Conservation (phyloP, 2,797 vertebrate species). For the Adelosebastes latens region DNA sequence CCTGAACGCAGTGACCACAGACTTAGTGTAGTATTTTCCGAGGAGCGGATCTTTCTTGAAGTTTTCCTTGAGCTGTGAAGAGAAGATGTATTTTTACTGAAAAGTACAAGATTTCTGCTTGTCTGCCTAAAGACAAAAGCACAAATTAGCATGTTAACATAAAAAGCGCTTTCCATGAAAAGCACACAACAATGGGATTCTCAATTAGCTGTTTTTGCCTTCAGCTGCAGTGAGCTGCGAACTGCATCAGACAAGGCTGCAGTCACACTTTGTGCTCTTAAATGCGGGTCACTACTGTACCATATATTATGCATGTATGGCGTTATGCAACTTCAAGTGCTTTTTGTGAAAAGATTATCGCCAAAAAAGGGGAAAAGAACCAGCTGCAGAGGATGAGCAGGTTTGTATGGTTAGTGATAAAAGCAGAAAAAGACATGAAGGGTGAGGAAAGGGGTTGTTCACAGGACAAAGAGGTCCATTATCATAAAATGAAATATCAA, state of each 20-base stretch:
- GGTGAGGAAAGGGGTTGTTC: neutral
- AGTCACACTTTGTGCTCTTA: slow-evolving; percentile 3
- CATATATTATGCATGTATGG: slow-evolving; percentile 3
- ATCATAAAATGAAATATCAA: slow-evolving; percentile 13
- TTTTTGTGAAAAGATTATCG: neutral
- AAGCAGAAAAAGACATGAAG: neutral
- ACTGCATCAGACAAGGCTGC: slow-evolving; percentile 15
- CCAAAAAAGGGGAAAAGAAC: neutral
- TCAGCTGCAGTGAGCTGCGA: slow-evolving; percentile 28
- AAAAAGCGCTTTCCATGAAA: slow-evolving; percentile 25
- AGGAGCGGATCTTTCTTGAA: slow-evolving; percentile 74
- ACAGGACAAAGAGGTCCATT: neutral
- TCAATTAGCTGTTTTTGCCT: slow-evolving; percentile 38
- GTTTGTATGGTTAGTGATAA: slow-evolving; percentile 3
- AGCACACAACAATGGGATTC: slow-evolving; percentile 23
- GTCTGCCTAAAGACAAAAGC: slow-evolving; percentile 37
- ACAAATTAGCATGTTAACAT: slow-evolving; percentile 53
- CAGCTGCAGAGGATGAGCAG: neutral
- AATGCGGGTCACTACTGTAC: neutral
- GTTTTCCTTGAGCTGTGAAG: slow-evolving; percentile 71
- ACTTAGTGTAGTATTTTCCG: slow-evolving; percentile 71
- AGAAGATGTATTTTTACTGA: slow-evolving; percentile 27
- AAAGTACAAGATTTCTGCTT: slow-evolving; percentile 14
- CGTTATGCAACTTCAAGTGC: neutral
- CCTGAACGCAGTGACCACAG: slow-evolving; percentile 84